Evolutionary conservation across 1,140 invertebrate genomes (phyloP), one percentile per base, ranked within the genome.

Genomic region (Drosophila orosa): DNA sequence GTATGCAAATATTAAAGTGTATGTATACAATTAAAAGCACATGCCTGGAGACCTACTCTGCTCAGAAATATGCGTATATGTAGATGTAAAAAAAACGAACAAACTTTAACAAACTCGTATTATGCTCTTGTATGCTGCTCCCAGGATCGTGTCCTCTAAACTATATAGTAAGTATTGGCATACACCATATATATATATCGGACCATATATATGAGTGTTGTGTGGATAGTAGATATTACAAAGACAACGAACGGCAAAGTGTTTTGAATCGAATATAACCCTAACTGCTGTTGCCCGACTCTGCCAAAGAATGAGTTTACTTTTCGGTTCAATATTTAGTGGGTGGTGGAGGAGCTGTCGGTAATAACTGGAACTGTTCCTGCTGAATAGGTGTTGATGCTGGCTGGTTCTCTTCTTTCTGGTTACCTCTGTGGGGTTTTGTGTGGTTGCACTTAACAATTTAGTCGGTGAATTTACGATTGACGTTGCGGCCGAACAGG

Each of bases 391-490:
- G 62, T 68, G 45, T 68, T 68, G 61, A 68, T 68, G 65, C 65
- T 42, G 65, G 65, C 60, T 40, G 65, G 65, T 66, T 40, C 65
- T 48, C 40, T 78, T 48, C 31, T 83, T 60, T 74, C 15, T 44
- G 57, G 37, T 80, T 80, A 52, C 57, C 65, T 61, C 54, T 45
- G 62, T 45, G 56, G 42, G 29, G 69, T 56, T 55, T 48, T 69
- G 39, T 61, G 68, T 61, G 74, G 74, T 87, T 87, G 66, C 80
- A 89, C 84, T 86, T 86, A 86, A 69, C 59, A 87, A 87, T 91
- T 95, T 98, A 99, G 94, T 99, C 98, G 82, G 95, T 95, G 94
- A 99, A 99, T 94, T 97, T 98, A 90, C 98, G 96, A 94, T 99
- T 99, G 39, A 96, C 95, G 93, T 99, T 99, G 75, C 95, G 94